Base-by-base conservation (phyloP, 2,888 invertebrate species). In the Papilio demoleus region DNA sequence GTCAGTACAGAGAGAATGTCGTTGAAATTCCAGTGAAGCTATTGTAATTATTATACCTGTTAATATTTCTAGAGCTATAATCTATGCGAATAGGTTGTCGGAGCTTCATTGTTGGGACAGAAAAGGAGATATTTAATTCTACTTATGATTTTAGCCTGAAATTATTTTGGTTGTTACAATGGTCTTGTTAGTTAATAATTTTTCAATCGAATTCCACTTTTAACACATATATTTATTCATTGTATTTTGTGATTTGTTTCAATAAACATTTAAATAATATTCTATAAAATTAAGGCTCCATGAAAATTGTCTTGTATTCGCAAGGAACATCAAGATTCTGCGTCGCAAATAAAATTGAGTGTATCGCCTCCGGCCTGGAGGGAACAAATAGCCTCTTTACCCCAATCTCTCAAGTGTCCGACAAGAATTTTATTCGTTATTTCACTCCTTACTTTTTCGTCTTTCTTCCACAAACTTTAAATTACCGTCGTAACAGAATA, bases 381-480 rank as follows among this genome's bases (percentile, higher is more conserved):
- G 40, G 60, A 50, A 69, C 60, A 60, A 69, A 69, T 65, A 61
- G 65, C 64, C 59, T 59, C 42, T 42, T 65, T 69, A 69, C 68
- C 68, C 68, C 68, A 69, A 69, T 69, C 65, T 69, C 65, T 69
- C 68, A 69, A 69, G 59, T 69, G 68, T 69, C 68, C 68, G 47
- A 68, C 68, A 69, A 69, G 65, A 61, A 65, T 69, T 69, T 61
- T 69, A 65, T 65, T 53, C 65, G 42, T 69, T 65, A 65, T 65
- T 69, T 65, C 65, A 64, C 68, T 69, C 65, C 68, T 69, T 65
- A 62, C 36, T 66, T 68, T 69, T 64, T 58, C n/a, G 40, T 50
- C 19, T 34, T 34, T 22, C 56, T 34, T 8, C 38, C 22, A 34
- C 50, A n/a, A 68, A 68, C 59, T 68, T 64, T 60, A 59, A 68